Conservation (phyloP, 2,113 vertebrate genomes). For the Menura novaehollandiae region DNA sequence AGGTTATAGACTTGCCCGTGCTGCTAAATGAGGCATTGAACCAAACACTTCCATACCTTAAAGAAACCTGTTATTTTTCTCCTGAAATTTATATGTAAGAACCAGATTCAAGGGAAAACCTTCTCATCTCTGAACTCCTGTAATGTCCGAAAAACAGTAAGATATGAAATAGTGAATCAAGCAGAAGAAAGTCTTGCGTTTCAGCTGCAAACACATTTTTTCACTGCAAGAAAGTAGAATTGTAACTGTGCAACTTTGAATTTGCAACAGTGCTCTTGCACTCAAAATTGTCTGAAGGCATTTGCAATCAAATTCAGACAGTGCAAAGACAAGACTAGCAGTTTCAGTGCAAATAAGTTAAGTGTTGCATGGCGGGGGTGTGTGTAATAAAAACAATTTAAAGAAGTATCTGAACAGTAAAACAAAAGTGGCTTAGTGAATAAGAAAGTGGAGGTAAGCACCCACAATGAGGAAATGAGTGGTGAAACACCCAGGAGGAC, state of each 20-base stretch:
- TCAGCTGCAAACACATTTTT: background rate
- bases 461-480: background rate
- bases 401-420: background rate
- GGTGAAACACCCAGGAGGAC: background rate
- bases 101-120: background rate
- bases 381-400: background rate
- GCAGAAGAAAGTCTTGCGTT: background rate
- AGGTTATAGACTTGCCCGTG: background rate
- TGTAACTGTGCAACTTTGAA: background rate
- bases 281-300: background rate
- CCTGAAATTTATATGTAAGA: background rate
- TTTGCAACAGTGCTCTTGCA: background rate
- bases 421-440: background rate
- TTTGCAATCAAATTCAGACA: background rate
- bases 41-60: background rate
- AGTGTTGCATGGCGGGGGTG: background rate
- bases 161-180: background rate
- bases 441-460: background rate
- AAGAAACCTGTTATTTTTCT: background rate
- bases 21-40: background rate
- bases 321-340: background rate
- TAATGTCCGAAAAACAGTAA: background rate
- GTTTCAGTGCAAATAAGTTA: background rate
- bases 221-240: background rate
- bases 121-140: background rate